Conservation (phyloP, 2,797 vertebrate species). For the Neopelma chrysocephalum region DNA sequence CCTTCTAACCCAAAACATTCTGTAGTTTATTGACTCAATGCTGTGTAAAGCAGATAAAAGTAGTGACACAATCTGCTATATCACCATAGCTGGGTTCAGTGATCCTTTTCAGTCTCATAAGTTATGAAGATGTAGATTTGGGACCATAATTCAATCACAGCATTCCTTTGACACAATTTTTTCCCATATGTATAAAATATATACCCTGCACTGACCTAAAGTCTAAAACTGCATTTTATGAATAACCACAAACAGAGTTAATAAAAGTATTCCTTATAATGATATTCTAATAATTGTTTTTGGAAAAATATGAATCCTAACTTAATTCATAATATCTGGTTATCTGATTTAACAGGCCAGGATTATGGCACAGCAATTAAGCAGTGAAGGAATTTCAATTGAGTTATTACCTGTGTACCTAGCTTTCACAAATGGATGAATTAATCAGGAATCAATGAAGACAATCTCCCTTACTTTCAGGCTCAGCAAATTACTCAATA, state of each 20-base stretch:
- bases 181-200: neutral
- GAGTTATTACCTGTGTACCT: conserved; percentile 37
- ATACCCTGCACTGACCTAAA: neutral
- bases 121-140: neutral
- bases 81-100: neutral
- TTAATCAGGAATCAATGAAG: conserved; percentile 51
- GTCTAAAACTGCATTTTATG: neutral
- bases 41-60: neutral
- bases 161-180: neutral
- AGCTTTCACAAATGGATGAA: neutral
- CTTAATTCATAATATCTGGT: neutral
- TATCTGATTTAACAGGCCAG: conserved; percentile 7
- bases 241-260: neutral
- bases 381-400: conserved; percentile 21
- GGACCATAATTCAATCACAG: neutral
- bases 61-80: neutral
- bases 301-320: neutral
- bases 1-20: neutral
- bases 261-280: neutral
- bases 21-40: neutral
- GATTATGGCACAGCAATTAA: conserved; percentile 30
- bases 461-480: conserved; percentile 24
- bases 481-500: neutral
- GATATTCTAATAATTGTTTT: neutral
- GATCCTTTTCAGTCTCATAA: neutral